Evolutionary conservation across 2,113 vertebrate genomes (phyloP), one percentile per base, ranked within the genome.

Genomic region (Chionomys nivalis): DNA sequence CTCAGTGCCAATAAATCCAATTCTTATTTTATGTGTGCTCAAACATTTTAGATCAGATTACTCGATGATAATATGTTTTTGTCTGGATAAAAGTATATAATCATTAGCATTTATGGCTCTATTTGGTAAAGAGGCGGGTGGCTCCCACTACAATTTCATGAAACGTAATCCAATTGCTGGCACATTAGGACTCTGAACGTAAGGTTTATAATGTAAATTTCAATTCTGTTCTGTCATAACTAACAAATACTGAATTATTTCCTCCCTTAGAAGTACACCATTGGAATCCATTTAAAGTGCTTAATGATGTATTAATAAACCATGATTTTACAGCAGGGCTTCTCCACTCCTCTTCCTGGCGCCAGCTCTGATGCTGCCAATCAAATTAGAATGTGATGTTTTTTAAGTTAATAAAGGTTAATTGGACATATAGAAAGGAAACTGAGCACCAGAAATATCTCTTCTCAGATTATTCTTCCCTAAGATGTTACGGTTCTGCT

Each of bases 251-350:
- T 95, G 98, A 97, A 98, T 98, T 97, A 98, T 98, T 98, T 98
- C 93, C 94, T 98, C 98, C 97, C 95, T 97, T 96, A 97, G 98
- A 97, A 97, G 96, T 97, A 97, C 96, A 65, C 97, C 97, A 89
- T 83, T 97, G 97, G 98, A 98, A 98, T 97, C 97, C 98, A 98
- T 98, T 98, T 98, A 97, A 97, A 98, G 96, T 83, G 95, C 96
- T 98, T 98, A 98, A 98, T 98, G 98, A 98, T 98, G 97, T 98
- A 98, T 98, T 98, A 98, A 98, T 98, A 98, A 98, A 97, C 97
- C 93, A 98, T 95, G 97, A 94, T 98, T 97, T 98, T 98, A 98
- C 97, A 97, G 96, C 97, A 93, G 98, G 72, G 97, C 91, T 97
- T 97, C 97, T 97, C 97, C 98, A 94, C 94, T 98, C 39, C 89